Evolutionary conservation across 2,888 invertebrate genomes (phyloP), one percentile per base, ranked within the genome.

Genomic region (Tetranychus piercei): DNA sequence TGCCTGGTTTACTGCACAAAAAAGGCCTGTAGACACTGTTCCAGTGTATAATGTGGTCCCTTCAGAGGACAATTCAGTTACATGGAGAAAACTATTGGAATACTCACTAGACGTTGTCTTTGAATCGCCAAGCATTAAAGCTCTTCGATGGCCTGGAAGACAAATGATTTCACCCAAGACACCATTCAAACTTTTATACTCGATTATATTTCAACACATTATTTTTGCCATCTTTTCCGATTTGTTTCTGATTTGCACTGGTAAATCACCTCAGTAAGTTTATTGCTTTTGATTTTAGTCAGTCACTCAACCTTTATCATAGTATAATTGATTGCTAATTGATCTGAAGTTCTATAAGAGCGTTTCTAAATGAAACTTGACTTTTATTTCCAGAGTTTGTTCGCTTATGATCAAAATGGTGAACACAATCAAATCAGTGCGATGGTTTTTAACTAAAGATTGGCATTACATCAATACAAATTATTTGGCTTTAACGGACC

Each of bases 41-140:
- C 69, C 69, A 1, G 69, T 69, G 5, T 69, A 69, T 23, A 69
- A 69, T 69, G 69, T 69, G n/a, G 69, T 69, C 22, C 69, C 69
- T 5, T 20, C 22, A 8, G 69, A 69, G 69, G 22, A 69, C 11
- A 69, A 69, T 69, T 23, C 20, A 69, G 69, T 69, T 69, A 69
- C 69, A 1, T 69, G 69, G 69, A 20, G 34, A 69, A 23, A 23
- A 11, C 22, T 69, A 11, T 69, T 69, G 11, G 69, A 69, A 20
- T 23, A 23, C 8, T 69, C 69, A 20, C 20, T 23, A 20, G 20
- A 20, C 5, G 20, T 69, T 23, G 69, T 69, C 22, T 69, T 23
- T 69, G 69, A 69, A 23, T 20, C 69, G 6, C 69, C 69, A 1
- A 69, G 69, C 8, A 69, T 69, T 6, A 69, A 69, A 20, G 69